Conservation (phyloP, 2,113 vertebrate genomes). For the Oryzias melastigma region DNA sequence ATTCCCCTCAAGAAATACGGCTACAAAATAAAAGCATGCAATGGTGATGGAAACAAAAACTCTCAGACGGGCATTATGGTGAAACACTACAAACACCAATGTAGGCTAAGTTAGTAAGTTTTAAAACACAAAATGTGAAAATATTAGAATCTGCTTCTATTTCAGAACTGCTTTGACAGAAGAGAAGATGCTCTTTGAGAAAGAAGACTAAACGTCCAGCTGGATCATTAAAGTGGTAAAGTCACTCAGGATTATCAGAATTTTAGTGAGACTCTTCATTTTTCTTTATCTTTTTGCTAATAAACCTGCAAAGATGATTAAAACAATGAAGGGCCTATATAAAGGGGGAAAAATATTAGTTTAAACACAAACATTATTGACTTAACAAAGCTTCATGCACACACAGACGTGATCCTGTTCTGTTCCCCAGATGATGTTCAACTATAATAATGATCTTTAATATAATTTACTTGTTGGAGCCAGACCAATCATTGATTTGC, state of each 20-base stretch:
- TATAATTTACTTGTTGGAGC: slow-evolving; percentile 12
- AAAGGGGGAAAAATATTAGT: slow-evolving; percentile 25
- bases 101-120: no score
- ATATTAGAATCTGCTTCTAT: no score
- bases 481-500: slow-evolving; percentile 32
- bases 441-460: slow-evolving; percentile 12
- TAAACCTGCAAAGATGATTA: slow-evolving; percentile 14
- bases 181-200: no score
- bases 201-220: no score
- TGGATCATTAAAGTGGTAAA: not conserved
- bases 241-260: slow-evolving; percentile 15
- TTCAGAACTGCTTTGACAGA: no score
- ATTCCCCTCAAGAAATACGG: no score
- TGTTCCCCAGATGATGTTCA: slow-evolving; percentile 9
- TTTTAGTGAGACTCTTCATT: slow-evolving; percentile 13
- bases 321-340: not conserved
- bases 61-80: no score
- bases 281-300: slow-evolving; percentile 6
- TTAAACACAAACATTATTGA: slow-evolving; percentile 1
- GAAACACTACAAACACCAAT: no score
- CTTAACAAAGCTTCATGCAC: not conserved
- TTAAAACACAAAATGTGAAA: no score
- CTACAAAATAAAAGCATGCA: no score
- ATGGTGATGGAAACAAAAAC: no score
- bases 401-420: not conserved